phyloP scores from a whole-genome alignment of 2,113 vertebrate species.

The Potamarius usumacintae region DNA sequence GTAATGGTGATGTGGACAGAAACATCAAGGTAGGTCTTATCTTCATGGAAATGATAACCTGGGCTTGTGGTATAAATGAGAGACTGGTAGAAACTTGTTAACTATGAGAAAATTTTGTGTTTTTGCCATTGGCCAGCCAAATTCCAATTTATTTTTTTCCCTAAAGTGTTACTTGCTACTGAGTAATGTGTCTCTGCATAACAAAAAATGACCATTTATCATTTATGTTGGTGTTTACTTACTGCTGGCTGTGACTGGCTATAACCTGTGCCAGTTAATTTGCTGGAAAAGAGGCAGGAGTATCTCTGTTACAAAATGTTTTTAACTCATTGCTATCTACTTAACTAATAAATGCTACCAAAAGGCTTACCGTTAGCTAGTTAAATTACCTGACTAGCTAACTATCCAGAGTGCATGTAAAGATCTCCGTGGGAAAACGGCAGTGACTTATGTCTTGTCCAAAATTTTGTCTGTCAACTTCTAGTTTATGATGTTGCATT shows the following conservation, averaged over 20 bases:
- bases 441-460: not conserved
- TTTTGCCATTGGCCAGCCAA: not conserved
- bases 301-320: not conserved
- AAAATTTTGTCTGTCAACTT: not conserved
- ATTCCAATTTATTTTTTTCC: not conserved
- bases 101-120: not conserved
- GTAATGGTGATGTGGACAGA: constrained; percentile 90
- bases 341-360: not conserved
- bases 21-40: constrained; percentile 83
- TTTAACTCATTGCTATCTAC: not conserved
- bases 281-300: not conserved
- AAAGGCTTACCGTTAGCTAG: not conserved
- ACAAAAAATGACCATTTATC: not conserved
- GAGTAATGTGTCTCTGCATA: not conserved
- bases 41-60: not conserved
- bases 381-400: not conserved
- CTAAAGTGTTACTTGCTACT: not conserved
- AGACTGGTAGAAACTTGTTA: not conserved
- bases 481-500: not conserved
- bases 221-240: not conserved
- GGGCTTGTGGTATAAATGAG: not conserved
- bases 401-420: not conserved
- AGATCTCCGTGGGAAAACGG: not conserved
- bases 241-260: not conserved
- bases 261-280: not conserved